phyloP scores from a whole-genome alignment of 2,113 vertebrate species.

The Oreotrochilus melanogaster region DNA sequence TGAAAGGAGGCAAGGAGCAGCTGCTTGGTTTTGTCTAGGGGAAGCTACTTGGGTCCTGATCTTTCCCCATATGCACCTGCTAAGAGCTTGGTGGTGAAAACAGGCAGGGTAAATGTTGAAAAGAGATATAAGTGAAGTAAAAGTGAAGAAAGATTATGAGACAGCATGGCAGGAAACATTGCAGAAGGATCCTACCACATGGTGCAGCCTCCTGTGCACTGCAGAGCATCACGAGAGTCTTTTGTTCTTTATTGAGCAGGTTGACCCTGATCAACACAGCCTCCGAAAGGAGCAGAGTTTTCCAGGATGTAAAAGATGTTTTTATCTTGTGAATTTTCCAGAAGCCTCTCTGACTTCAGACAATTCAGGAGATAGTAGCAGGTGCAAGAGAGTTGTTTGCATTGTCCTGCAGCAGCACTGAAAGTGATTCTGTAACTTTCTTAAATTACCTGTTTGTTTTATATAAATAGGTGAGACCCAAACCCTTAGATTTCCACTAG shows the following conservation, averaged over 20 bases:
- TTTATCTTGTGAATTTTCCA: background rate
- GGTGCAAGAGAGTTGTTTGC: background rate
- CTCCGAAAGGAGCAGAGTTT: background rate
- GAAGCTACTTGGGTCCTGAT: background rate
- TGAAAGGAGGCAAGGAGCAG: background rate
- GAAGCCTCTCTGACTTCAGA: background rate
- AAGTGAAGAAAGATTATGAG: constrained; percentile 5
- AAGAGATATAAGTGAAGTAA: background rate
- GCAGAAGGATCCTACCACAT: background rate
- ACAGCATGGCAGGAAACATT: background rate
- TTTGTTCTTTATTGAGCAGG: background rate
- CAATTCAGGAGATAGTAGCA: background rate
- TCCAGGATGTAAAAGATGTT: background rate
- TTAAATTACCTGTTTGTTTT: constrained; percentile 24
- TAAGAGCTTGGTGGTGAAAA: constrained; percentile 12
- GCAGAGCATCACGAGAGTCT: background rate
- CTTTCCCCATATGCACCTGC: background rate
- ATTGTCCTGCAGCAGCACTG: background rate
- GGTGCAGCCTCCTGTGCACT: background rate
- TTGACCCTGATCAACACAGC: background rate
- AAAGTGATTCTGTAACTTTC: constrained; percentile 13
- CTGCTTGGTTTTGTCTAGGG: constrained; percentile 4
- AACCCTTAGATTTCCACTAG: background rate
- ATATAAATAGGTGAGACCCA: background rate
- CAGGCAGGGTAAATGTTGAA: background rate